Evolutionary conservation across 2,888 invertebrate genomes (phyloP), one percentile per base, ranked within the genome.

Genomic region (Spialia ferax): DNA sequence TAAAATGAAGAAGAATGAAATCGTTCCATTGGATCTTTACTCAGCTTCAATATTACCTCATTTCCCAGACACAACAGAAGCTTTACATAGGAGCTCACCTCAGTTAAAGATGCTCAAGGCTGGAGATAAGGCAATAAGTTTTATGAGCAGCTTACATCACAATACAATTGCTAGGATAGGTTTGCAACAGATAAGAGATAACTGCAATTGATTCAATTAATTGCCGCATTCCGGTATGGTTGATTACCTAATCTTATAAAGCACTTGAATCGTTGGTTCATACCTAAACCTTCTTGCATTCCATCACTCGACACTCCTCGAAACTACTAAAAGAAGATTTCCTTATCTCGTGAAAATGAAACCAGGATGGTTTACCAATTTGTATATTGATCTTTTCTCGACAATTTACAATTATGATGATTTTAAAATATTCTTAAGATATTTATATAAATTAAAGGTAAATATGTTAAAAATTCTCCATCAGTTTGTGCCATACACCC

Each of bases 161-260:
- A 70, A 72, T 69, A 71, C 69, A 71, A 67, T 69, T 63, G 69
- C 57, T 11, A 48, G 62, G 73, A 73, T 76, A 71, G 32, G 10
- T 42, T 42, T 42, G 42, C 20, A 45, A 20, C 48, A 50, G 32
- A 65, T 57, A 60, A 8, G 54, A 18, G 66, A 60, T 60, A 60
- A 73, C 63, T 61, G 61, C 74, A 76, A 75, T 76, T 74, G 69
- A 70, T 75, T 75, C 63, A 67, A 72, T 73, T 72, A 75, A 73
- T 71, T 71, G 69, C 35, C 65, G 65, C 65, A 66, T 60, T 42
- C 59, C 52, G 50, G n/a, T 20, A 2, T 32, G 8, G 26, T 52
- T 26, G 52, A 59, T 65, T 59, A 59, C 50, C 20, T 66, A 60
- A 66, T 60, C 60, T 50, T 38, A 52, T 64, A 6, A 6, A 5